Percentiles rank a stretch among this genome's conserved stretches.
Evolutionary conservation across 2,113 vertebrate species (phyloP).

Genomic region (mouse (Mus musculus)): DNA sequence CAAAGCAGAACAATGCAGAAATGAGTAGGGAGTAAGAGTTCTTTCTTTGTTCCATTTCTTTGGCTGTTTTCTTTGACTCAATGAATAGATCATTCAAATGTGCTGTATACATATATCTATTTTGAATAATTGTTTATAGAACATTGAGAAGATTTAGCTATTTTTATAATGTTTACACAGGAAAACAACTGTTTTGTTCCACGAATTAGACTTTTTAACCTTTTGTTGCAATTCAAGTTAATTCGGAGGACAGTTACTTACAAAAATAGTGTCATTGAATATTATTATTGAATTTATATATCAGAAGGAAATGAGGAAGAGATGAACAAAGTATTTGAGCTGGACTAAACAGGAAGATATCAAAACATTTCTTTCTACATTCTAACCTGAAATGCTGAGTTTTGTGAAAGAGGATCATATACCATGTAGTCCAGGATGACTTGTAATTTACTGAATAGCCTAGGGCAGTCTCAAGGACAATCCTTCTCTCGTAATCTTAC

Average conservation of each 20-base stretch:
- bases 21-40: neutral
- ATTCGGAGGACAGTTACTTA: neutral
- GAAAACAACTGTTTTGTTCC: neutral
- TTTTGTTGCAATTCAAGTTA: slow-evolving; percentile 14
- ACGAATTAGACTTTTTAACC: slow-evolving; percentile 7
- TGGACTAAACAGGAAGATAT: neutral
- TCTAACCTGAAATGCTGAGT: slow-evolving; percentile 7
- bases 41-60: slow-evolving; percentile 34
- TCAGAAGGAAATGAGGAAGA: neutral
- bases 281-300: slow-evolving; percentile 15
- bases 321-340: neutral
- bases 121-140: neutral
- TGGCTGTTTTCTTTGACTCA: neutral
- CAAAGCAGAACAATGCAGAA: slow-evolving; percentile 4
- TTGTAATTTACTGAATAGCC: neutral
- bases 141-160: slow-evolving; percentile 8
- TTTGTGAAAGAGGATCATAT: neutral
- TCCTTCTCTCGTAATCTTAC: neutral
- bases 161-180: neutral
- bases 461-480: neutral
- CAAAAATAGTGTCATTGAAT: neutral
- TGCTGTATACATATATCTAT: neutral
- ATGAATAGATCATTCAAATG: neutral
- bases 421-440: neutral
- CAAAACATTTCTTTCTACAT: neutral